phyloP scores from a whole-genome alignment of 1,140 invertebrate genomes.

The Heliconius hermathena region DNA sequence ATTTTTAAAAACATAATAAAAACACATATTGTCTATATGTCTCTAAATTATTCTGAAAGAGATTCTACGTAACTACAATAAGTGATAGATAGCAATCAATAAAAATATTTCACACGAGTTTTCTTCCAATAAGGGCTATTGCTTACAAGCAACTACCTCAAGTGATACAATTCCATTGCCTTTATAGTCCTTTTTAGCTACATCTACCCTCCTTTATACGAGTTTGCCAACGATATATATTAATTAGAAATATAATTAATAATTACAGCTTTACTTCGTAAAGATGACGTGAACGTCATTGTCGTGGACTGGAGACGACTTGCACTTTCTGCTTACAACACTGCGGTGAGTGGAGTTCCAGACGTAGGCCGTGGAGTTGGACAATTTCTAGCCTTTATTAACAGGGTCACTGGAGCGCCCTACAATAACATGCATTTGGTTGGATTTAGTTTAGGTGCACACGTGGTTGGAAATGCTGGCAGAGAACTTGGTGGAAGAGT shows the following conservation, averaged over 20 bases:
- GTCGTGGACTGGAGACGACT: slow-evolving; percentile 54
- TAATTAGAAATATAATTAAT: background rate
- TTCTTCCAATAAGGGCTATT: no score
- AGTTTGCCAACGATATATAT: no score
- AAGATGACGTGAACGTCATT: slow-evolving; percentile 52
- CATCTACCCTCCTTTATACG: no score
- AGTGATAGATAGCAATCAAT: background rate
- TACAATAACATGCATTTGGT: slow-evolving; percentile 89
- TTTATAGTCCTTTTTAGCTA: no score
- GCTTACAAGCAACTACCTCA: no score
- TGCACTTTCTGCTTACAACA: slow-evolving; percentile 47
- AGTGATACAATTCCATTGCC: no score
- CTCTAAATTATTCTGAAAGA: no score
- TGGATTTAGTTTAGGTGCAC: slow-evolving; percentile 93
- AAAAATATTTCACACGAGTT: no score
- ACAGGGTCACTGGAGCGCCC: slow-evolving; percentile 44
- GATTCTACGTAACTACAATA: no score
- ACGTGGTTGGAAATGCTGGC: slow-evolving; percentile 92
- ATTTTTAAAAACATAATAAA: no score
- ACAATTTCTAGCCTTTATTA: slow-evolving; percentile 71
- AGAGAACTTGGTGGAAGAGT: slow-evolving; percentile 50
- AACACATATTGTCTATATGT: no score
- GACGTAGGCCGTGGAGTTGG: slow-evolving; percentile 65
- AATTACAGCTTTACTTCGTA: slow-evolving; percentile 50
- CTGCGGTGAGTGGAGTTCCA: slow-evolving; percentile 69